These are phyloP conservation scores for Bergia sp. DNA, from an alignment of 92 coral and sea anemone species.

Conservation along the genomic window DNA sequence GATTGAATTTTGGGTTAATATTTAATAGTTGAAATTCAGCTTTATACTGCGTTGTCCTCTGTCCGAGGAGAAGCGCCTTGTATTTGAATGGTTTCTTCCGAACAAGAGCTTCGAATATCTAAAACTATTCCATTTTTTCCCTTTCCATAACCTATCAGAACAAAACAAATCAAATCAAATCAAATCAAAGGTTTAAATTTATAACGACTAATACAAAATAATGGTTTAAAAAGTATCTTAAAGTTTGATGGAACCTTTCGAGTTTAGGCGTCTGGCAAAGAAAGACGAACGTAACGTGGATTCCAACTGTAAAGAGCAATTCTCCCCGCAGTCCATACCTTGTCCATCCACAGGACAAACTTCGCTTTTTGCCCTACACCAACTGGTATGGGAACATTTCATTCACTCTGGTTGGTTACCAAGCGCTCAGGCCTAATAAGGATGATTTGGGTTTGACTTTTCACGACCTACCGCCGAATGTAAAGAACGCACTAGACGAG, in stretches of 20 bases:
- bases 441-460: not conserved
- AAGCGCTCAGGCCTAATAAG: not conserved
- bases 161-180: no score
- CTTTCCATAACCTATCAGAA: no score
- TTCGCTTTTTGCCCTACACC: constrained; percentile 14
- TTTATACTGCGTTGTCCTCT: no score
- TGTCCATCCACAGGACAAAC: not conserved
- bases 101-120: no score
- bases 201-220: no score
- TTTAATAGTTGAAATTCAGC: no score
- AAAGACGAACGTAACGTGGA: not conserved
- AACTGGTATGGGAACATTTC: constrained; percentile 29
- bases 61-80: no score
- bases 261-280: constrained; percentile 17
- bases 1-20: no score
- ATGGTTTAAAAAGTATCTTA: no score
- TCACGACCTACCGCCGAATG: constrained; percentile 11
- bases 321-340: not conserved
- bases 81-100: no score
- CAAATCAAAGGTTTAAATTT: no score
- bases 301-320: not conserved
- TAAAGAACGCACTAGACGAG: not conserved
- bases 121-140: no score
- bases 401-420: not conserved
- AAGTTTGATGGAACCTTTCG: not conserved